phyloP scores from a whole-genome alignment of 2,797 vertebrate species.

The Sebastes minor region DNA sequence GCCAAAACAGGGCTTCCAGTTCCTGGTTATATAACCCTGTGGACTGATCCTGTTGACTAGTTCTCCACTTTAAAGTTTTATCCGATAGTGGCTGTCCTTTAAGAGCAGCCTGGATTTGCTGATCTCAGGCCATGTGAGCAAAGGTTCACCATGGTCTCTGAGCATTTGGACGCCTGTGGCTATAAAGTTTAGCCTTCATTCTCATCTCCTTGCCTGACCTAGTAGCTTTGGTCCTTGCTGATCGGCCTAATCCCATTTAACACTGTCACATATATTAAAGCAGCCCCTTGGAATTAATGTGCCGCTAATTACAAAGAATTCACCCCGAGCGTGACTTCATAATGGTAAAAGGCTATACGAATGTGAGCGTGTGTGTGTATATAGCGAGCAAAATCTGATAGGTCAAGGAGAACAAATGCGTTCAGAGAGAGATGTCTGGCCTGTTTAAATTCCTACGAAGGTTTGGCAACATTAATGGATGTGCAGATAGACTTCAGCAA shows the following conservation, averaged over 20 bases:
- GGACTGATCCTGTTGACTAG: not conserved
- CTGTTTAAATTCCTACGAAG: slow-evolving; percentile 32
- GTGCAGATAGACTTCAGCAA: not conserved
- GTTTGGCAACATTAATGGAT: slow-evolving; percentile 29
- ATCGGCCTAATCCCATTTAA: slow-evolving; percentile 51
- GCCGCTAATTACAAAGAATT: slow-evolving; percentile 60
- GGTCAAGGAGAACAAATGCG: slow-evolving; percentile 70
- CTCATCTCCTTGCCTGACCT: slow-evolving; percentile 25
- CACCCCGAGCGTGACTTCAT: slow-evolving; percentile 47
- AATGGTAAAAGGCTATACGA: slow-evolving; percentile 45
- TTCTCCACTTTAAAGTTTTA: not conserved
- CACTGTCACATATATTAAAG: slow-evolving; percentile 67
- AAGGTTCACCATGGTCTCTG: slow-evolving; percentile 30
- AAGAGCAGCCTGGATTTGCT: slow-evolving; percentile 18
- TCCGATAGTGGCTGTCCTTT: slow-evolving; percentile 13
- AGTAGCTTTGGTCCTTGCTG: slow-evolving; percentile 24
- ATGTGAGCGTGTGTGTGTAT: slow-evolving; percentile 29
- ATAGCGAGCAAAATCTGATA: slow-evolving; percentile 41
- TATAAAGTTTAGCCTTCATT: slow-evolving; percentile 21
- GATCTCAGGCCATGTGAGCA: slow-evolving; percentile 21
- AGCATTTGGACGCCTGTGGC: slow-evolving; percentile 44
- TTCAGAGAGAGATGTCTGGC: slow-evolving; percentile 47
- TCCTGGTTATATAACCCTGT: not conserved
- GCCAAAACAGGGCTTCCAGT: not conserved
- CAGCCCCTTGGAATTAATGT: slow-evolving; percentile 53